phyloP scores from a whole-genome alignment of 1,140 invertebrate species.

The Ditylenchus dipsaci region DNA sequence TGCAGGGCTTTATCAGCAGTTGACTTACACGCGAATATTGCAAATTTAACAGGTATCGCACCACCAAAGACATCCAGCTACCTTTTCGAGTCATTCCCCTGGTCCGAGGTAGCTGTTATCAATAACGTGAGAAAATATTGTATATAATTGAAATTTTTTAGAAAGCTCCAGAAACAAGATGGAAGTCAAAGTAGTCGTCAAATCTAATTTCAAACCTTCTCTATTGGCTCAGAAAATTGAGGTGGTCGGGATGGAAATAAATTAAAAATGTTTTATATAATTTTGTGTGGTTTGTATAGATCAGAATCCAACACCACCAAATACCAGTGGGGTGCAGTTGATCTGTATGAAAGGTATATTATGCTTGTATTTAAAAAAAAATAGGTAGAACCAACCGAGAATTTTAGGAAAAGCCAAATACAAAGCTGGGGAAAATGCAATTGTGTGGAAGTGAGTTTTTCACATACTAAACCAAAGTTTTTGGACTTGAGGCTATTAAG shows the following conservation, averaged over 20 bases:
- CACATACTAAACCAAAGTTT: too few species aligned
- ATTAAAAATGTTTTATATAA: background rate
- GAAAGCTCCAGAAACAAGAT: conserved; percentile 97
- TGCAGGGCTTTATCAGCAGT: too few species aligned
- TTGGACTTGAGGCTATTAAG: too few species aligned
- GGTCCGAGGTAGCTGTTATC: conserved; percentile 65
- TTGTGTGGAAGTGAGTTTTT: conserved; percentile 89
- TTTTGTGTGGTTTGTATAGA: conserved; percentile 4
- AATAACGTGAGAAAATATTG: too few species aligned
- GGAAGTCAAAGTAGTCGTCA: conserved; percentile 98
- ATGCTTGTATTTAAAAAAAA: background rate
- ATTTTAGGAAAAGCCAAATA: conserved; percentile 87
- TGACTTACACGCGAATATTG: conserved; percentile 22
- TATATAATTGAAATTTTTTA: too few species aligned
- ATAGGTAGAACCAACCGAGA: background rate
- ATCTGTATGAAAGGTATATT: conserved; percentile 83
- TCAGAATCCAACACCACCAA: conserved; percentile 91
- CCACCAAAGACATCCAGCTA: conserved; percentile 98
- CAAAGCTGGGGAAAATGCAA: conserved; percentile 98
- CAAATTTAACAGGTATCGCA: conserved; percentile 77
- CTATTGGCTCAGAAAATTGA: conserved; percentile 97
- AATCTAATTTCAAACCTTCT: conserved; percentile 98
- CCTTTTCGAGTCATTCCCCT: conserved; percentile 98
- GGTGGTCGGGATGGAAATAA: conserved; percentile 60
- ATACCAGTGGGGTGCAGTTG: conserved; percentile 95